Base-by-base conservation (phyloP, 2,888 invertebrate species). In the Andrena bucephala region DNA sequence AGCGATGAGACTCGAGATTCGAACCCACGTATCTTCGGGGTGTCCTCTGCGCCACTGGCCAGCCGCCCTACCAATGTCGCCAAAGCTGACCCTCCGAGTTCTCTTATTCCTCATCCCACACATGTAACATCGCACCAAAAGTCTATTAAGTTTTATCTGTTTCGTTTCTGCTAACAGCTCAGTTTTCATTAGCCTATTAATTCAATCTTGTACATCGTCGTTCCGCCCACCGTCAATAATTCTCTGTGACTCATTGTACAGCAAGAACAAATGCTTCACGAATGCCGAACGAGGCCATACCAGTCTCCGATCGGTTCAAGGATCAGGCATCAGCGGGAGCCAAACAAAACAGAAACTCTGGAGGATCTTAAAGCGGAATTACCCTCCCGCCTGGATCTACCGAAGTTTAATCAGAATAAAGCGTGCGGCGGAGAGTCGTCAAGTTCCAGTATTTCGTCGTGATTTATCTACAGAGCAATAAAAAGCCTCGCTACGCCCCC, bases 391-490 rank as follows among this genome's bases (percentile, higher is more conserved):
- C 7, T 16, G 42, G 31, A 65, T 73, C 29, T 60, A 73, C 68
- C 48, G 48, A 73, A 70, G 73, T 87, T 86, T 87, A 86, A 87
- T 87, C 87, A 78, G 66, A 83, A 77, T 83, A 81, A 87, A 87
- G 65, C 73, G 66, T 66, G 69, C 57, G 59, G 76, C 52, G 52
- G 60, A 88, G 77, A 78, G 33, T 81, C 87, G 71, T 82, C 79
- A 87, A 82, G 80, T 81, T 84, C 81, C 68, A 66, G 78, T 66
- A 83, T 81, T 88, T 83, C 80, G 72, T 65, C 76, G 73, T 89
- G 89, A 90, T 90, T 89, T 90, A 90, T 87, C 84, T 85, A 83
- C 54, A 67, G 69, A 76, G 84, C 85, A 88, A 89, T 90, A 90
- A 89, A 90, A 90, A 90, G 84, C 81, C 57, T 75, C 63, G 63